Conservation (phyloP, 2,888 invertebrate species). For the Drosophila nigritarsus region DNA sequence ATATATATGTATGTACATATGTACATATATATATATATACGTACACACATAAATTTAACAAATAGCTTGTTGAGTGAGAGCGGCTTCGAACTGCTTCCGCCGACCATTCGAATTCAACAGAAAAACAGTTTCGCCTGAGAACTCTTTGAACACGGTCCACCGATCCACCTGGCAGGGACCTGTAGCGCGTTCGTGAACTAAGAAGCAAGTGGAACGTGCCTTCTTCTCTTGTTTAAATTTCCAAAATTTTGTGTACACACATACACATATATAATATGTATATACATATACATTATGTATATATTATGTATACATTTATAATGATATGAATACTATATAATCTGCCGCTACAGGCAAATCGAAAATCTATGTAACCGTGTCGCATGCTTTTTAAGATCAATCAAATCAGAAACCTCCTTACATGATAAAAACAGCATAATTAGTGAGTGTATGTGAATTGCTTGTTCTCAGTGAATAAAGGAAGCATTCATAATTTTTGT, state of each 20-base stretch:
- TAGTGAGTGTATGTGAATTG: slow-evolving; percentile 18
- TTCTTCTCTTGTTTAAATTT: slow-evolving; percentile 4
- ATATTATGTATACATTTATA: slow-evolving; percentile 4
- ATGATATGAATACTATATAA: background rate
- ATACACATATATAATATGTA: background rate
- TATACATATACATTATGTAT: background rate
- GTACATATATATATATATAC: background rate
- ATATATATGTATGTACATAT: too few relatives aligned
- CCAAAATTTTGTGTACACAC: background rate
- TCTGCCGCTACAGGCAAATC: background rate
- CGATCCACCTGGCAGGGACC: slow-evolving; percentile 60
- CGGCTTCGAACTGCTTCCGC: slow-evolving; percentile 56
- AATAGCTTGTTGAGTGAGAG: slow-evolving; percentile 43
- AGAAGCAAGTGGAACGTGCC: slow-evolving; percentile 39
- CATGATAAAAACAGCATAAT: background rate
- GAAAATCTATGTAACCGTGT: background rate
- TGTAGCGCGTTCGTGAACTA: slow-evolving; percentile 26
- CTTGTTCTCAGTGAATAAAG: slow-evolving; percentile 11
- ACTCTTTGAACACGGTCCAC: slow-evolving; percentile 82
- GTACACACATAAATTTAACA: background rate
- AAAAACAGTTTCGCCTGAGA: slow-evolving; percentile 83
- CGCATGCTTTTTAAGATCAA: slow-evolving; percentile 1
- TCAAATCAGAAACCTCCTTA: slow-evolving; percentile 1
- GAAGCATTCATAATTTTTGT: background rate
- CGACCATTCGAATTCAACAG: slow-evolving; percentile 61